Evolutionary conservation across 2,113 vertebrate genomes (phyloP).

Genomic region (Rhizomys pruinosus): DNA sequence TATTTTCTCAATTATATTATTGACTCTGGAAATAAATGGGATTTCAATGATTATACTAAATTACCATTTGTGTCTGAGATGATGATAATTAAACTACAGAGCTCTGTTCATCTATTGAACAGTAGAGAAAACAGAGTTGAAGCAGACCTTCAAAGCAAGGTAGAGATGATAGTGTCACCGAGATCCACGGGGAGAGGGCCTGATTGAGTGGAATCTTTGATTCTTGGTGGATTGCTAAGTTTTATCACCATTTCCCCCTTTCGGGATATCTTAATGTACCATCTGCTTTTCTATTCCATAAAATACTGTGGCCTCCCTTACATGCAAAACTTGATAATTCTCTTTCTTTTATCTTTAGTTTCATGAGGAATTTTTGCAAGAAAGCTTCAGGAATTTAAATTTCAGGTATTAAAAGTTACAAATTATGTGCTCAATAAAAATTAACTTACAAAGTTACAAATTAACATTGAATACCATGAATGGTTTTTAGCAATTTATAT

Average conservation of each 20-base stretch:
- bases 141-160: not conserved
- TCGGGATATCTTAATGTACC: not conserved
- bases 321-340: too few relatives aligned
- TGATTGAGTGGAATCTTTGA: too few relatives aligned
- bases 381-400: not conserved
- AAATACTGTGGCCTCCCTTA: too few relatives aligned
- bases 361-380: not conserved
- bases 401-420: conserved; percentile 3
- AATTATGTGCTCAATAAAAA: too few relatives aligned
- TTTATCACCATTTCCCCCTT: not conserved
- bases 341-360: not conserved
- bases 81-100: not conserved
- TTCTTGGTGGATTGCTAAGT: conserved; percentile 25
- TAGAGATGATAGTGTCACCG: conserved; percentile 3
- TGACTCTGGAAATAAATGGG: conserved; percentile 3
- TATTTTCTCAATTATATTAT: not conserved
- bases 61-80: not conserved
- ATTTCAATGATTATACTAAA: conserved; percentile 38
- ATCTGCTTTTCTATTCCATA: not conserved
- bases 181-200: not conserved
- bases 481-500: not conserved
- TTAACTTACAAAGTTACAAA: not conserved
- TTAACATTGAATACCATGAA: conserved; percentile 12
- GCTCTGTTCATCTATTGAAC: not conserved
- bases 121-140: not conserved